A percentile compares a stretch with the other conserved stretches of the same genome.
Conservation (phyloP, 2,797 vertebrate species). For the Malacoraja senta region DNA sequence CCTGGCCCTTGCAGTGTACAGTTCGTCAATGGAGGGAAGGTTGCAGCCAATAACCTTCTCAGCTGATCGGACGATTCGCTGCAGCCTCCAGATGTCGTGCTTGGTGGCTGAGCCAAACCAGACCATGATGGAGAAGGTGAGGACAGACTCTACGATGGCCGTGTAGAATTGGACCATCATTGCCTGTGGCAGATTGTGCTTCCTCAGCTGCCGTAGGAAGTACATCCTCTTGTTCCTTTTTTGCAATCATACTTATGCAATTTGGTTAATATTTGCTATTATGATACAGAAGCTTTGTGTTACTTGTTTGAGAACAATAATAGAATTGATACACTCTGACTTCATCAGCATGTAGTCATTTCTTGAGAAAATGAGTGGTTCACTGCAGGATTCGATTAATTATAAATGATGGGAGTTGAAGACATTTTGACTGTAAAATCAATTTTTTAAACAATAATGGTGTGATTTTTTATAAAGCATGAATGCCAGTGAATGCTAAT, state of each 20-base stretch:
- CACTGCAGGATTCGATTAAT: slow-evolving; percentile 15
- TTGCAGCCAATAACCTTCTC: no score
- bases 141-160: no score
- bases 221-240: no score
- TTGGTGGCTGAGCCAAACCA: no score
- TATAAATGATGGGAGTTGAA: not conserved
- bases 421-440: slow-evolving; percentile 53
- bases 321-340: not conserved
- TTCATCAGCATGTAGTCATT: not conserved
- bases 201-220: no score
- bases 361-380: not conserved
- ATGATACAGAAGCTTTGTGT: not conserved
- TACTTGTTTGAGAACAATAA: not conserved
- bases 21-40: no score
- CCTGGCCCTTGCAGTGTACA: no score
- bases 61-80: no score
- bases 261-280: not conserved
- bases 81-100: no score
- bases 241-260: not conserved
- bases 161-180: no score
- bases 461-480: slow-evolving; percentile 58
- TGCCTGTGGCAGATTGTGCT: no score
- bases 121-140: no score
- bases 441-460: slow-evolving; percentile 48
- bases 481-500: slow-evolving; percentile 59